Evolutionary conservation across 2,797 vertebrate species (phyloP).

Genomic region (Falco novaeseelandiae): DNA sequence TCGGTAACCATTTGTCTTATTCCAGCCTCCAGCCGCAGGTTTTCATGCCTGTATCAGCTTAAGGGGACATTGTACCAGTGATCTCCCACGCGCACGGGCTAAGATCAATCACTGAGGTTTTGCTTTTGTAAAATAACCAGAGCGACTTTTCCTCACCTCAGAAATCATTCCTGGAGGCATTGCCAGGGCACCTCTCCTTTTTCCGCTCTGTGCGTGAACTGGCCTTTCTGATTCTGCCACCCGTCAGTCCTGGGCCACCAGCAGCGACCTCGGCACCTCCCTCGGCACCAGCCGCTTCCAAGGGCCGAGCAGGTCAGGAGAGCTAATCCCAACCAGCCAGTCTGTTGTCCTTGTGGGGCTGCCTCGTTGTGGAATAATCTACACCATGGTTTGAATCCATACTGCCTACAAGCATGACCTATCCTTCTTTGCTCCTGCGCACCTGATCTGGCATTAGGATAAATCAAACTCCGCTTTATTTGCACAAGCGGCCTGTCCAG

Average conservation of each 20-base stretch:
- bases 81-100: neutral
- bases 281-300: fast-evolving
- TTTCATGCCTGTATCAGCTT: neutral
- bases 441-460: neutral
- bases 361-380: neutral
- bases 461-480: neutral
- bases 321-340: neutral
- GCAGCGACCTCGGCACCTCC: neutral
- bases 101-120: neutral
- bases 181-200: neutral
- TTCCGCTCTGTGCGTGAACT: neutral
- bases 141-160: neutral
- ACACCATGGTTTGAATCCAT: neutral
- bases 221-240: neutral
- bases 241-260: neutral
- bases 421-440: neutral
- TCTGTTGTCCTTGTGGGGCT: neutral
- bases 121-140: neutral
- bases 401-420: neutral
- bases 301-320: neutral
- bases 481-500: neutral
- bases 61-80: fast-evolving
- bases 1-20: neutral
- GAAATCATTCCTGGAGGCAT: neutral
- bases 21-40: neutral